Evolutionary conservation across 2,113 vertebrate genomes (phyloP).

Genomic region (Phaetusa simplex): DNA sequence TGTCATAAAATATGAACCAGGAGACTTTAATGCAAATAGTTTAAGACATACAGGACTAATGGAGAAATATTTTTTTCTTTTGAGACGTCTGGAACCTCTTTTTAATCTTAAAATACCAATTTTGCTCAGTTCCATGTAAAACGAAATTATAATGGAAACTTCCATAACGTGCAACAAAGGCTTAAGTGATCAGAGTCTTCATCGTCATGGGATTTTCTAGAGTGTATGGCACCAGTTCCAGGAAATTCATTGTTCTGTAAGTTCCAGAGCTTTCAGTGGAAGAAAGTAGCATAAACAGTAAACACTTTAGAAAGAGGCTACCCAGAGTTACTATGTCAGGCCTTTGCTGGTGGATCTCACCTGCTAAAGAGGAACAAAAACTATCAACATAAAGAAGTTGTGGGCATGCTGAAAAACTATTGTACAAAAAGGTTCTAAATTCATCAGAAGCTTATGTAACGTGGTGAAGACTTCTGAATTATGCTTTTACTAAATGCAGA

Average conservation of each 20-base stretch:
- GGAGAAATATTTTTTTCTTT: neutral
- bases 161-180: neutral
- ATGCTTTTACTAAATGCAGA: neutral
- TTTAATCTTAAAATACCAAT: neutral
- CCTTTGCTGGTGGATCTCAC: neutral
- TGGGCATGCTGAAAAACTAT: neutral
- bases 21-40: neutral
- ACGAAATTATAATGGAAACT: neutral
- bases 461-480: neutral
- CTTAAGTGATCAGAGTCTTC: neutral
- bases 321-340: neutral
- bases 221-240: neutral
- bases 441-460: neutral
- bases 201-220: neutral
- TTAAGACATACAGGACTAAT: neutral
- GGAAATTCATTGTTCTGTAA: neutral
- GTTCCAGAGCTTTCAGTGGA: neutral
- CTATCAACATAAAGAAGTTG: neutral
- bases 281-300: neutral
- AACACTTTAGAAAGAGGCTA: neutral
- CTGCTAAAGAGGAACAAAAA: neutral
- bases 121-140: neutral
- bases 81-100: neutral
- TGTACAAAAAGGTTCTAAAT: fast-evolving
- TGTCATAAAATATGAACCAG: neutral